Percentiles rank a stretch among this genome's conserved stretches.
phyloP scores from a whole-genome alignment of 2,113 vertebrate species.

The Lates calcarifer region DNA sequence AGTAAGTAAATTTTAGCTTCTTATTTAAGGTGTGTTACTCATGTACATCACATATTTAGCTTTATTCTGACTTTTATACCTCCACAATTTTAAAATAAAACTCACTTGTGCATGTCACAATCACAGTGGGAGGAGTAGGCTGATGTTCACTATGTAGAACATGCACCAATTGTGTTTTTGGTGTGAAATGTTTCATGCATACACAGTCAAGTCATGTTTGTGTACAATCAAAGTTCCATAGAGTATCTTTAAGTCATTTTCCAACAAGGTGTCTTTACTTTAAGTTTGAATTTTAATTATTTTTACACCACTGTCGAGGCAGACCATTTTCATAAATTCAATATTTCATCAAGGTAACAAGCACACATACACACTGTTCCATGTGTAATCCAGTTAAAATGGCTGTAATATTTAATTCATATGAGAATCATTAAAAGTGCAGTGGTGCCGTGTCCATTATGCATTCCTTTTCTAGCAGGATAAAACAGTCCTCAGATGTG shows the following conservation, averaged over 20 bases:
- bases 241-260: background rate
- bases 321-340: conserved; percentile 67
- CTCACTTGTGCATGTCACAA: too few relatives aligned
- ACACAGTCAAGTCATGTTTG: background rate
- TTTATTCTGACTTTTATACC: background rate
- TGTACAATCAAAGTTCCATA: background rate
- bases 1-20: background rate
- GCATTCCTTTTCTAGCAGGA: conserved; percentile 89
- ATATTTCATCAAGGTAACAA: conserved; percentile 78
- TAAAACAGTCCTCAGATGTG: conserved; percentile 90
- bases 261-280: conserved; percentile 21
- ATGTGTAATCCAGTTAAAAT: conserved; percentile 83
- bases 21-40: background rate
- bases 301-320: conserved; percentile 33
- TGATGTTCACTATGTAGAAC: background rate
- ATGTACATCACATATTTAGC: too few relatives aligned
- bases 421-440: conserved; percentile 88
- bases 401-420: conserved; percentile 87
- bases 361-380: conserved; percentile 52
- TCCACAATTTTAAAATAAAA: too few relatives aligned
- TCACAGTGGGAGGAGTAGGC: background rate
- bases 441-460: conserved; percentile 83
- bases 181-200: background rate
- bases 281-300: conserved; percentile 46
- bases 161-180: background rate